A percentile compares a stretch with the other conserved stretches of the same genome.
Conservation (phyloP, 2,888 invertebrate species). For the Marasmarcha lunaedactyla region DNA sequence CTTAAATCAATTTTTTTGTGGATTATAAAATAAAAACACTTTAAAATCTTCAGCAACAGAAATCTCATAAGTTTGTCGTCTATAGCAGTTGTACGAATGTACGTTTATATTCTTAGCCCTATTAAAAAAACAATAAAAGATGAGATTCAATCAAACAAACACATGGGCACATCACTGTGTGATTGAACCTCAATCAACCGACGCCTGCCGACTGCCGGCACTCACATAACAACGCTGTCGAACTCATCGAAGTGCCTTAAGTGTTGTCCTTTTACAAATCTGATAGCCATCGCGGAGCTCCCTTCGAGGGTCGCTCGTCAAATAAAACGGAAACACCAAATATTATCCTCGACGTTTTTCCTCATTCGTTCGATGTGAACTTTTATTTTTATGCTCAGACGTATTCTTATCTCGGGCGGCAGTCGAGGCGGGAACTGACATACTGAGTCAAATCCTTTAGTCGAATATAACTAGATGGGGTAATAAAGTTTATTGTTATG, state of each 20-base stretch:
- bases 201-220: too few species aligned
- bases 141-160: too few species aligned
- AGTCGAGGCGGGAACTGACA: constrained; percentile 55
- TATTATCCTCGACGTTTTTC: constrained; percentile 67
- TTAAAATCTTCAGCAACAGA: too few species aligned
- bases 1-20: too few species aligned
- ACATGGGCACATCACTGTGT: too few species aligned
- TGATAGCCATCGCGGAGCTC: constrained; percentile 69
- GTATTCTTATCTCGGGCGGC: constrained; percentile 67
- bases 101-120: too few species aligned
- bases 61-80: too few species aligned
- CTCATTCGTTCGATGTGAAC: constrained; percentile 64
- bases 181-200: too few species aligned
- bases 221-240: constrained; percentile 27
- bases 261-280: constrained; percentile 70
- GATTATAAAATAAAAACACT: too few species aligned
- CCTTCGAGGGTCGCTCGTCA: constrained; percentile 67
- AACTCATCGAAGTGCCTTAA: constrained; percentile 67
- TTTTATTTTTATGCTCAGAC: constrained; percentile 69
- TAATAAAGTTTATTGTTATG: background rate
- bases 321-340: constrained; percentile 69
- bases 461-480: constrained; percentile 20
- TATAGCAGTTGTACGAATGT: too few species aligned
- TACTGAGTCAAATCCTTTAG: constrained; percentile 58
- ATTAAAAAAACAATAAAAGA: too few species aligned